Evolutionary conservation across 1,140 invertebrate species (phyloP).

Genomic region (Zaprionus kolodkinae): DNA sequence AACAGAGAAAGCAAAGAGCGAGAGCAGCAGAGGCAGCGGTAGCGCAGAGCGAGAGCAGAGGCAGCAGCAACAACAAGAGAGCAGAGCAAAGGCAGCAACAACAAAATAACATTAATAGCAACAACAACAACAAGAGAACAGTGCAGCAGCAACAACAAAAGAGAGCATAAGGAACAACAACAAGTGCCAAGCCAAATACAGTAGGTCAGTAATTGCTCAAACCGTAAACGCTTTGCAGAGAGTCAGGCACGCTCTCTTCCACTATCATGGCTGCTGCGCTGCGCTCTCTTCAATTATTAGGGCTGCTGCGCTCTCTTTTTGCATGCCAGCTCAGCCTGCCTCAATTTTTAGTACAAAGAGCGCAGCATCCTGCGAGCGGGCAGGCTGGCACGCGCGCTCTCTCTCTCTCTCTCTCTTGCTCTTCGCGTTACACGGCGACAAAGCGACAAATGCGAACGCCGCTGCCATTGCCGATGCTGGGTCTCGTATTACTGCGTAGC

Average conservation of each 20-base stretch:
- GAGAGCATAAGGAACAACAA: slow-evolving; percentile 2
- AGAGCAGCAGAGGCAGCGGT: slow-evolving; percentile 9
- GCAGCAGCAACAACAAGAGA: no score
- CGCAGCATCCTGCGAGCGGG: slow-evolving; percentile 44
- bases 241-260: background rate
- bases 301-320: background rate
- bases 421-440: slow-evolving; percentile 39
- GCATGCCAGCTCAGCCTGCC: background rate
- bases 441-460: slow-evolving; percentile 48
- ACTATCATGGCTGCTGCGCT: background rate
- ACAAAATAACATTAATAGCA: no score
- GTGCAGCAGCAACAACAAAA: no score
- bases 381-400: slow-evolving; percentile 7
- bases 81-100: no score
- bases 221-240: slow-evolving; percentile 28
- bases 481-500: slow-evolving; percentile 64
- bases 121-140: no score
- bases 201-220: slow-evolving; percentile 71
- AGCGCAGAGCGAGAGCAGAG: background rate
- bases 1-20: background rate
- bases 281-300: slow-evolving; percentile 8
- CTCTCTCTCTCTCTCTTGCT: slow-evolving; percentile 16
- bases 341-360: slow-evolving; percentile 67
- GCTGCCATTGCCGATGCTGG: slow-evolving; percentile 30
- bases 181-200: slow-evolving; percentile 52